Evolutionary conservation across 2,113 vertebrate genomes (phyloP).

Genomic region (Malurus cyaneus): DNA sequence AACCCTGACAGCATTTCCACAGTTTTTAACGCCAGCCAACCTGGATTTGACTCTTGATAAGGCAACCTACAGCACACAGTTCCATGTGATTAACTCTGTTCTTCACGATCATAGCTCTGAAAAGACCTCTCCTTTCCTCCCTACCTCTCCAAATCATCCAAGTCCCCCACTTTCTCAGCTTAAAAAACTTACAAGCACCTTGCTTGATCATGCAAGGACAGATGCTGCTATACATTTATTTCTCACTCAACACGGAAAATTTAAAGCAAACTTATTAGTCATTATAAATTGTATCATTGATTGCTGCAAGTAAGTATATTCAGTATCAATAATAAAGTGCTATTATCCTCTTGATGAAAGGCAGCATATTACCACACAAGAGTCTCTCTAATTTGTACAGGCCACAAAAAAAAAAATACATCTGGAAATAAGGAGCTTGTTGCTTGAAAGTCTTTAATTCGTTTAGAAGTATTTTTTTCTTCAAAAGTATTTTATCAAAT

Average conservation of each 20-base stretch:
- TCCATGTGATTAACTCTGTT: background rate
- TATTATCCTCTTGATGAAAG: conserved; percentile 3
- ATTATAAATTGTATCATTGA: background rate
- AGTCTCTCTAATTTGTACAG: background rate
- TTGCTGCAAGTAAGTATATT: background rate
- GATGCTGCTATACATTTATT: background rate
- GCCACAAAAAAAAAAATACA: background rate
- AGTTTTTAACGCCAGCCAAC: background rate
- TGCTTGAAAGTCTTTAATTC: background rate
- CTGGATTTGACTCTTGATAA: background rate
- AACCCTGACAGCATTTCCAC: background rate
- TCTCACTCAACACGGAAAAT: background rate
- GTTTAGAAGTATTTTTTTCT: background rate
- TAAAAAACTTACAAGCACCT: background rate
- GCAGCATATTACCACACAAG: background rate
- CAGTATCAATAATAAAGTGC: background rate
- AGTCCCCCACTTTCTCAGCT: background rate
- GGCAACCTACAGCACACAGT: background rate
- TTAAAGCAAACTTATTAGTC: background rate
- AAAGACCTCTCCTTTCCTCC: background rate
- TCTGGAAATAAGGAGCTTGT: background rate
- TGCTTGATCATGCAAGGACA: background rate
- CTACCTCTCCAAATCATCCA: background rate
- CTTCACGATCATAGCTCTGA: background rate
- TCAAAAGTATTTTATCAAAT: background rate